Percentiles rank a stretch among this genome's conserved stretches.
Evolutionary conservation across 2,888 invertebrate genomes (phyloP).

Genomic region (Xiphydria camelus): DNA sequence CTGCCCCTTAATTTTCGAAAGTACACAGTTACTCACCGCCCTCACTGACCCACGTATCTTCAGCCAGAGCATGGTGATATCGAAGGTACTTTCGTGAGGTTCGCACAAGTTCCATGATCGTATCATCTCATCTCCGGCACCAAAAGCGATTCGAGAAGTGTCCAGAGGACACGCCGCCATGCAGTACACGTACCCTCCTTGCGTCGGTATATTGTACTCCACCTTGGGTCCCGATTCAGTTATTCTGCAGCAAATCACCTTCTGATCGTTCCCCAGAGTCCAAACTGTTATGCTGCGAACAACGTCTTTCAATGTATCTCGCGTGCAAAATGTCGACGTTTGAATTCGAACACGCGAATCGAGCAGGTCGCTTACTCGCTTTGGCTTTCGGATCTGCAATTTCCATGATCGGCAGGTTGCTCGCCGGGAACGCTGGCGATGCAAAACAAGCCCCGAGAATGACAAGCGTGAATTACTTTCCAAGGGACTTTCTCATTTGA

Average conservation of each 20-base stretch:
- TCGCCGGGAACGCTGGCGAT: slow-evolving; percentile 59
- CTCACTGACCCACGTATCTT: slow-evolving; percentile 75
- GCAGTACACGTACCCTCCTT: slow-evolving; percentile 69
- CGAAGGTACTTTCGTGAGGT: slow-evolving; percentile 51
- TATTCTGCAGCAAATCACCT: slow-evolving; percentile 61
- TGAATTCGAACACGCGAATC: too few relatives aligned
- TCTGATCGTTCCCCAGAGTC: slow-evolving; percentile 67
- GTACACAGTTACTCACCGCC: too few relatives aligned
- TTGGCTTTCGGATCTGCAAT: slow-evolving; percentile 22
- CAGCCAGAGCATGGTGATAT: slow-evolving; percentile 63
- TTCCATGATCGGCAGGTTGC: slow-evolving; percentile 22
- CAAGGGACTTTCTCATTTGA: slow-evolving; percentile 27
- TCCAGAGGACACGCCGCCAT: slow-evolving; percentile 70
- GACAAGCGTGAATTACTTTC: slow-evolving; percentile 41
- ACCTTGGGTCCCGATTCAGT: slow-evolving; percentile 49
- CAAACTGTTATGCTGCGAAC: slow-evolving; percentile 61
- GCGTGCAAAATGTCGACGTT: too few relatives aligned
- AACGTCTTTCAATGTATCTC: too few relatives aligned
- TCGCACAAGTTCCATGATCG: slow-evolving; percentile 74
- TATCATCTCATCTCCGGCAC: slow-evolving; percentile 74
- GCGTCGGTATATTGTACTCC: slow-evolving; percentile 60
- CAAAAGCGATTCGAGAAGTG: slow-evolving; percentile 73
- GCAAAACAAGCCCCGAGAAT: slow-evolving; percentile 64
- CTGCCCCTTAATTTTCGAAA: too few relatives aligned
- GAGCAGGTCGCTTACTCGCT: too few relatives aligned